These are phyloP conservation scores for Microctenopoma lineatum DNA, from an alignment of 2,797 vertebrate species.

Conservation along the genomic window DNA sequence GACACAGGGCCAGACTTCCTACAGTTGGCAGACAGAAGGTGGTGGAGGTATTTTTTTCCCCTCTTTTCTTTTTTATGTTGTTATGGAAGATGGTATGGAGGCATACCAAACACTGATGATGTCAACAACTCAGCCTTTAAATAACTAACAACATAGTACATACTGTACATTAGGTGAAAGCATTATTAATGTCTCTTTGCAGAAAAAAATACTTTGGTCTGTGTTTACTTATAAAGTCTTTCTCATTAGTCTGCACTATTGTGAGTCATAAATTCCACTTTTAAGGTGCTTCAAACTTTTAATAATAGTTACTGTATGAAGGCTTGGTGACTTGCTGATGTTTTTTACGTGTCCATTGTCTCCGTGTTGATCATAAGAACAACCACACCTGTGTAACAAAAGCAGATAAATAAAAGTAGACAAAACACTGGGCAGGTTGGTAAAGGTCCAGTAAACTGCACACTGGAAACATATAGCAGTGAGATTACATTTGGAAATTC, in stretches of 20 bases:
- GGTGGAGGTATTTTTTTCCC: not conserved
- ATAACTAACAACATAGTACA: not conserved
- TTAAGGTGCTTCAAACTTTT: not conserved
- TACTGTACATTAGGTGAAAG: not conserved
- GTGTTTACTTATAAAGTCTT: constrained; percentile 11
- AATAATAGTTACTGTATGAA: not conserved
- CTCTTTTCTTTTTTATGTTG: not conserved
- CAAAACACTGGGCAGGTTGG: too few species aligned
- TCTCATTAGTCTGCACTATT: not conserved
- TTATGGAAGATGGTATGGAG: not conserved
- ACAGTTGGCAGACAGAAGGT: constrained; percentile 23
- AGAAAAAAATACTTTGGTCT: not conserved
- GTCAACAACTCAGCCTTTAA: constrained; percentile 12
- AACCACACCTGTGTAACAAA: constrained; percentile 1
- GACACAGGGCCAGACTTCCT: constrained; percentile 10
- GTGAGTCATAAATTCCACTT: not conserved
- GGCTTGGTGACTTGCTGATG: not conserved
- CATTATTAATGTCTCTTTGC: not conserved
- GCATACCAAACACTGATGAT: not conserved
- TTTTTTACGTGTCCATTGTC: not conserved
- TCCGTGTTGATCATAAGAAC: not conserved
- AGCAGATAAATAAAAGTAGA: too few species aligned
- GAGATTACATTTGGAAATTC: too few species aligned
- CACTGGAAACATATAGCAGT: too few species aligned
- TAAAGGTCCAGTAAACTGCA: too few species aligned